These are phyloP conservation scores for Ceryle rudis DNA, from an alignment of 2,797 vertebrate species.

Conservation along the genomic window DNA sequence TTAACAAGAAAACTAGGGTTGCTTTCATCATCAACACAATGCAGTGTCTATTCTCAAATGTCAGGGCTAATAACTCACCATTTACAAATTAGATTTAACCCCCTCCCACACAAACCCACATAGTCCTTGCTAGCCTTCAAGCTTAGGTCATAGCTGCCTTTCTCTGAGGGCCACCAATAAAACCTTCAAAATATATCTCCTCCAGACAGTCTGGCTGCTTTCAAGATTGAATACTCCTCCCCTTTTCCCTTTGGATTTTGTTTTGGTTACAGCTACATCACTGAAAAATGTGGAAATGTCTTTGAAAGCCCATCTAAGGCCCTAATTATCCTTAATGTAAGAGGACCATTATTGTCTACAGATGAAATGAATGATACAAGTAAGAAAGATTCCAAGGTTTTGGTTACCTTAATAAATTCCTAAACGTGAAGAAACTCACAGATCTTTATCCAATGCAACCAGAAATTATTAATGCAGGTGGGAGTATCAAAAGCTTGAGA, in stretches of 20 bases:
- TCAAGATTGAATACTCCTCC: slow-evolving; percentile 46
- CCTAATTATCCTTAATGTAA: slow-evolving; percentile 58
- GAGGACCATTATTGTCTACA: slow-evolving; percentile 42
- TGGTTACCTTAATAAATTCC: slow-evolving; percentile 63
- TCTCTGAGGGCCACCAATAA: slow-evolving; percentile 56
- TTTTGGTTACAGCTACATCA: slow-evolving; percentile 41
- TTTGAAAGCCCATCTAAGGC: slow-evolving; percentile 40
- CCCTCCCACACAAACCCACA: slow-evolving; percentile 65
- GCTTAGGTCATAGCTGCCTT: slow-evolving; percentile 47
- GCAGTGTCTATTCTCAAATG: slow-evolving; percentile 68
- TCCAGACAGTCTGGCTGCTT: slow-evolving; percentile 62
- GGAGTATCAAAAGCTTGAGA: slow-evolving; percentile 62
- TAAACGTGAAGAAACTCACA: slow-evolving; percentile 60
- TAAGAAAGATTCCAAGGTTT: slow-evolving; percentile 54
- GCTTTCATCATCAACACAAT: slow-evolving; percentile 59
- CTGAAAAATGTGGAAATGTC: slow-evolving; percentile 50
- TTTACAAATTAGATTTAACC: slow-evolving; percentile 65
- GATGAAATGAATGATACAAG: slow-evolving; percentile 59
- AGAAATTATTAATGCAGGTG: slow-evolving; percentile 61
- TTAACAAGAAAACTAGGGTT: slow-evolving; percentile 56
- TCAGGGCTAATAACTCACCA: slow-evolving; percentile 59
- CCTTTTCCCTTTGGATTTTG: slow-evolving; percentile 59
- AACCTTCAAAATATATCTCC: slow-evolving; percentile 54
- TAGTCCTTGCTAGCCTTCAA: slow-evolving; percentile 39
- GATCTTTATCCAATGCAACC: slow-evolving; percentile 54